Evolutionary conservation across 2,888 invertebrate species (phyloP).

Genomic region (Isoperla grammatica): DNA sequence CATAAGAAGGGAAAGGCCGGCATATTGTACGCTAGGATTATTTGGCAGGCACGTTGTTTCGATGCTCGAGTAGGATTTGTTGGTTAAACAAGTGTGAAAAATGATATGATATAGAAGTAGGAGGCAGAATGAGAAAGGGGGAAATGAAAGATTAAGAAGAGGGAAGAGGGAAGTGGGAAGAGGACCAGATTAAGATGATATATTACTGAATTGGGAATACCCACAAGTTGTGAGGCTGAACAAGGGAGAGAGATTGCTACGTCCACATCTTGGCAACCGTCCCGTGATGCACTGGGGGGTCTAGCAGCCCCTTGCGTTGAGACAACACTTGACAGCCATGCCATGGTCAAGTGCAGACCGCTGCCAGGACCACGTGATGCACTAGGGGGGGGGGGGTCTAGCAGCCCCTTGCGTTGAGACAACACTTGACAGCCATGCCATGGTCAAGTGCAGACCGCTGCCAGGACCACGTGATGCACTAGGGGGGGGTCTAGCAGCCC

Average conservation of each 20-base stretch:
- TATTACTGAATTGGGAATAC: slow-evolving; percentile 5
- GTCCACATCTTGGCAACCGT: slow-evolving; percentile 9
- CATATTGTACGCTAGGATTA: background rate
- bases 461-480: too few species aligned
- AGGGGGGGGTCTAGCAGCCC: too few species aligned
- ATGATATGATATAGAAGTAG: slow-evolving; percentile 6
- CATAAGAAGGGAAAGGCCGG: background rate
- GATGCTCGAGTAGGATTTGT: background rate
- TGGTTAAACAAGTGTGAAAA: slow-evolving; percentile 11
- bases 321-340: too few species aligned
- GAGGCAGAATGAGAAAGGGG: background rate
- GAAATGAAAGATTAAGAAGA: slow-evolving; percentile 14
- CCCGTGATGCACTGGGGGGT: slow-evolving; percentile 13
- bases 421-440: too few species aligned
- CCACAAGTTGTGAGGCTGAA: slow-evolving; percentile 6
- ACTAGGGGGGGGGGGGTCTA: too few species aligned
- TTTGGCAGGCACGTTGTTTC: background rate
- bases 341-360: too few species aligned
- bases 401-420: too few species aligned
- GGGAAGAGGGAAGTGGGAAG: background rate
- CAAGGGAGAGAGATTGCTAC: slow-evolving; percentile 6
- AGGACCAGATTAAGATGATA: slow-evolving; percentile 11
- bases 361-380: too few species aligned
- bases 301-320: too few species aligned
- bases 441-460: too few species aligned